Evolutionary conservation across 1,140 invertebrate species (phyloP).

Genomic region (Bombus terrestris): DNA sequence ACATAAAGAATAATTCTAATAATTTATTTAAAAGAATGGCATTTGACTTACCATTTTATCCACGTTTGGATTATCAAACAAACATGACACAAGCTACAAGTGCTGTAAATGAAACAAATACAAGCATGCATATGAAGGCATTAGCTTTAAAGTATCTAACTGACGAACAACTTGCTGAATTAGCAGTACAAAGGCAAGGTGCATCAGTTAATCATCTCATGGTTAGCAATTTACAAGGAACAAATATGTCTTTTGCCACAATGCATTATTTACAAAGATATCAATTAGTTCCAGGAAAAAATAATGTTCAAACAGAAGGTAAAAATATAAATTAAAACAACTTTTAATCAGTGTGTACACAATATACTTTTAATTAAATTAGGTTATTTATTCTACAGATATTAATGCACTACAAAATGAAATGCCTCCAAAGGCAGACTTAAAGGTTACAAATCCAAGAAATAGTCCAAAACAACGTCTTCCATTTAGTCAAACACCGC

Average conservation of each 20-base stretch:
- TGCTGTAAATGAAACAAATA: conserved; percentile 80
- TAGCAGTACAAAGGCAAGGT: conserved; percentile 74
- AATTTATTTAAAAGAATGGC: conserved; percentile 78
- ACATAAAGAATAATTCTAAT: not conserved
- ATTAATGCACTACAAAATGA: conserved; percentile 30
- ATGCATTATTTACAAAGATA: conserved; percentile 87
- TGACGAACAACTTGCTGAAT: conserved; percentile 81
- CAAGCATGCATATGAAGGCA: conserved; percentile 86
- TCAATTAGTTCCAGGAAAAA: conserved; percentile 82
- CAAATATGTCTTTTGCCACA: conserved; percentile 86
- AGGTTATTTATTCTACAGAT: conserved; percentile 35
- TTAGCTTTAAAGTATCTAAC: conserved; percentile 87
- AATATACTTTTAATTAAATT: conserved; percentile 7
- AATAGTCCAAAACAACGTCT: conserved; percentile 46
- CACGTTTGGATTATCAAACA: conserved; percentile 70
- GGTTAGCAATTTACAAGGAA: conserved; percentile 73
- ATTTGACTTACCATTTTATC: conserved; percentile 79
- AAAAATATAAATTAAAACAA: conserved; percentile 21
- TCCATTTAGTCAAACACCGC: conserved; percentile 66
- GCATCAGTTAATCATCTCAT: conserved; percentile 70
- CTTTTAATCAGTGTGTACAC: conserved; percentile 1
- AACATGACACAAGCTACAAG: conserved; percentile 71
- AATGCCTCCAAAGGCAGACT: conserved; percentile 34
- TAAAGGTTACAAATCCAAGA: conserved; percentile 34
- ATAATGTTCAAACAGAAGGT: conserved; percentile 67